Evolutionary conservation across 2,797 vertebrate genomes (phyloP).

Genomic region (Alcedo atthis): DNA sequence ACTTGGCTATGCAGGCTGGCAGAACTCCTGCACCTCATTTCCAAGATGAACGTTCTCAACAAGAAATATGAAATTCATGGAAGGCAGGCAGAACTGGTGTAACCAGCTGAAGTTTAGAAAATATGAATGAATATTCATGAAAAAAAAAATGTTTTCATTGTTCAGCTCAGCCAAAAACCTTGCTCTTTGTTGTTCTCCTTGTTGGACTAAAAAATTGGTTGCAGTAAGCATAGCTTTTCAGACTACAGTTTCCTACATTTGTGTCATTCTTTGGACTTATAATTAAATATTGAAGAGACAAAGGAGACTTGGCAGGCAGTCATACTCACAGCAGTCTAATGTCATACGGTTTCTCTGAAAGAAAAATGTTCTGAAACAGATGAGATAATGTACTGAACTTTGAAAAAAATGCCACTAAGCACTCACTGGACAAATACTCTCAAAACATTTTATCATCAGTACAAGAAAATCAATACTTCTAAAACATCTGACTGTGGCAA

Average conservation of each 20-base stretch:
- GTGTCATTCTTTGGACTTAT: conserved; percentile 4
- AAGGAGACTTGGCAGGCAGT: conserved; percentile 16
- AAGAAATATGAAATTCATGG: not conserved
- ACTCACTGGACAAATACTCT: not conserved
- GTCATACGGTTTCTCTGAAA: not conserved
- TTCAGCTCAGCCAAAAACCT: not conserved
- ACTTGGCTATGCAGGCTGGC: not conserved
- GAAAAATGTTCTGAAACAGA: conserved; percentile 16
- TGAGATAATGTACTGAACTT: conserved; percentile 2
- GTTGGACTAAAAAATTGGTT: not conserved
- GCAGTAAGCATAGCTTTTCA: not conserved
- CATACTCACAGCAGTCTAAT: not conserved
- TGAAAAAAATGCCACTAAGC: not conserved
- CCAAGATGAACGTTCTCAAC: not conserved
- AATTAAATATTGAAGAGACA: conserved; percentile 36
- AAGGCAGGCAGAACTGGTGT: not conserved
- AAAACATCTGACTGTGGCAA: not conserved
- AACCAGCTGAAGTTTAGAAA: not conserved
- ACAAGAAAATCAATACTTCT: not conserved
- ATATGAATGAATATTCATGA: not conserved
- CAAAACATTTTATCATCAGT: not conserved
- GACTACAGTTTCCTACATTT: not conserved
- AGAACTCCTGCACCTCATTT: not conserved
- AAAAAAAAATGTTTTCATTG: not conserved
- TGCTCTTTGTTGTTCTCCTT: not conserved